Conservation (phyloP, 1,140 invertebrate species). For the Ceratosolen solmsi region DNA sequence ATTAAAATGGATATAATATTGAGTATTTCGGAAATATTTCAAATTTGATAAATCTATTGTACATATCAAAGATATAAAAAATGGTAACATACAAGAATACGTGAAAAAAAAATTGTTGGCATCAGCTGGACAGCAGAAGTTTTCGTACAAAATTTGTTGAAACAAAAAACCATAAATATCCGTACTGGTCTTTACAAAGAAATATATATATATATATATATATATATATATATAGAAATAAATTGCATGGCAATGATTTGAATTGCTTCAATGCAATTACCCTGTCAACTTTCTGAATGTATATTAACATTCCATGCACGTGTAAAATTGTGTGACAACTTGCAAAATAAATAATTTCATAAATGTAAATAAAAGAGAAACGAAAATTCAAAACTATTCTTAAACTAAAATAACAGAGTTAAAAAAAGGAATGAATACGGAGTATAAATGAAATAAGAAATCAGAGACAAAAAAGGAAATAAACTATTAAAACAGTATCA, state of each 20-base stretch:
- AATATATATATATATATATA: too few relatives aligned
- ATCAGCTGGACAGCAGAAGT: not conserved
- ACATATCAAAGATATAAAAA: not conserved
- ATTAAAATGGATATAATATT: too few relatives aligned
- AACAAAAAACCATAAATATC: constrained; percentile 13
- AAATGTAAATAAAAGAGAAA: constrained; percentile 31
- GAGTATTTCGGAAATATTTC: too few relatives aligned
- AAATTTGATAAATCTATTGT: not conserved
- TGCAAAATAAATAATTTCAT: constrained; percentile 44
- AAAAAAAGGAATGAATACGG: not conserved
- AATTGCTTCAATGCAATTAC: constrained; percentile 29
- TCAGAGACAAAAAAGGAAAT: constrained; percentile 15
- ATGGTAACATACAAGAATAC: not conserved
- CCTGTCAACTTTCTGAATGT: constrained; percentile 15
- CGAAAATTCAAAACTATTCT: not conserved
- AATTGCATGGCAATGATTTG: constrained; percentile 14
- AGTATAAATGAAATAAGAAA: not conserved
- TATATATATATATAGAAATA: too few relatives aligned
- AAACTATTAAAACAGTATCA: not conserved
- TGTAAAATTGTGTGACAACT: not conserved
- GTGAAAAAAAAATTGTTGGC: not conserved
- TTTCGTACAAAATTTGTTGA: constrained; percentile 8
- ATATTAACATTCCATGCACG: not conserved
- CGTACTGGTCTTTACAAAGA: not conserved
- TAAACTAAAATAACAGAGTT: not conserved